These are phyloP conservation scores for Penaeus monodon DNA, from an alignment of 2,888 invertebrate species.

Conservation along the genomic window DNA sequence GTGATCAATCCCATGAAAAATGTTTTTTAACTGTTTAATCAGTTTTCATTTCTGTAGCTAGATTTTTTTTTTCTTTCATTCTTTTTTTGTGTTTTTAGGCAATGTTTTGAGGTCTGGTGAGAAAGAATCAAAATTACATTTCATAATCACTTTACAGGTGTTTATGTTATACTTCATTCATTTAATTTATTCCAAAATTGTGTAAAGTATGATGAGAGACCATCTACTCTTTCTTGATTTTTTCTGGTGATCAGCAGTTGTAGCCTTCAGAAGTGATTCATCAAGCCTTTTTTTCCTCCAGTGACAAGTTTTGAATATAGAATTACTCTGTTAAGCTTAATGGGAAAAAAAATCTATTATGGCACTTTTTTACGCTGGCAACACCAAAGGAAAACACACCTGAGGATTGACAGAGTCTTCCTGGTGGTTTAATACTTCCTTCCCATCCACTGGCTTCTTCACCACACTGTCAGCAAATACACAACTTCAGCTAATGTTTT, in stretches of 20 bases:
- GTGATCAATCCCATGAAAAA: no score
- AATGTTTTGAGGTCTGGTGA: no score
- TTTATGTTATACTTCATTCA: no score
- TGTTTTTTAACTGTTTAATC: no score
- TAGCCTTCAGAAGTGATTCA: slow-evolving; percentile 33
- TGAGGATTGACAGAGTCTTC: slow-evolving; percentile 7
- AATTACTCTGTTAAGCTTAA: slow-evolving; percentile 28
- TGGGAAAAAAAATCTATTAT: neutral
- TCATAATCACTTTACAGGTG: no score
- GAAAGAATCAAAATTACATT: no score
- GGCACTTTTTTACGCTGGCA: neutral
- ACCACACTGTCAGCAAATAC: slow-evolving; percentile 22
- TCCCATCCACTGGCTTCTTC: slow-evolving; percentile 32
- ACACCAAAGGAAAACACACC: neutral
- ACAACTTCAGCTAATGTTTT: neutral
- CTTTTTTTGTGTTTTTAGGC: no score
- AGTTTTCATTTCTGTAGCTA: no score
- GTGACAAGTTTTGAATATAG: slow-evolving; percentile 19
- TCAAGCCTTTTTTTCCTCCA: slow-evolving; percentile 28
- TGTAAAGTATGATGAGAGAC: slow-evolving; percentile 17
- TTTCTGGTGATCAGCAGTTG: slow-evolving; percentile 36
- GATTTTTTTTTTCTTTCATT: no score
- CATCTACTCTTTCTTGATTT: slow-evolving; percentile 28
- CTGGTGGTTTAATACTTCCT: slow-evolving; percentile 21
- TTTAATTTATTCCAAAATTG: no score